Evolutionary conservation across 2,888 invertebrate species (phyloP), one percentile per base, ranked within the genome.

Genomic region (Lithodes maja): DNA sequence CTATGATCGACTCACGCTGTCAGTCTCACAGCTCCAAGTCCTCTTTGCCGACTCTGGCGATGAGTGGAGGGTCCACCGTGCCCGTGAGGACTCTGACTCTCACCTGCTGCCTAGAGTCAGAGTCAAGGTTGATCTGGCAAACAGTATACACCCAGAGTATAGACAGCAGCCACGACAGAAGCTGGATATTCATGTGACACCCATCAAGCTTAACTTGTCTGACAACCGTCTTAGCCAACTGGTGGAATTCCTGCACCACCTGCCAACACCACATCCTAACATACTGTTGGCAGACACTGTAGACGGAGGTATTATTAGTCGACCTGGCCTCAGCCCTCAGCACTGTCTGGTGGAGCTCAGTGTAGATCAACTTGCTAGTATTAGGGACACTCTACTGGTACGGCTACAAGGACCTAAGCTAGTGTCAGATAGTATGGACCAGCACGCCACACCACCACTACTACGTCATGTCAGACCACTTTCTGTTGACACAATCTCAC

Each of bases 1-100:
- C 7, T 97, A 97, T 92, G 97, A 97, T 92, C 95, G 97, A 92
- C 94, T 97, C 83, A 96, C 96, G 91, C 94, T 97, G 1, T 96
- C 95, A 91, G 95, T 96, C 92, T 95, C 95, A 15, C 96, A 95
- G 86, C 94, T 95, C 77, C 97, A 97, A 95, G 95, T 96, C 55
- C 93, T 95, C 7, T 94, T 95, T 91, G 95, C 95, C 91, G 95
- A 95, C 92, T 94, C 94, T 95, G 95, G 95, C 9, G 97, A 96
- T 86, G 95, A 96, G 81, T 97, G 97, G 97, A 95, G 96, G 82
- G 96, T 96, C 92, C 95, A 95, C 0, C 95, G 96, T 83, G 95
- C 95, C 83, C 95, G 95, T 92, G 95, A 95, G 1, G 97, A 97
- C 93, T 97, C 97, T 0, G 96, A 96, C 69, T 95, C 95, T 92